A percentile compares a stretch with the other conserved stretches of the same genome.
These are phyloP conservation scores for Entelurus aequoreus DNA, from an alignment of 2,113 vertebrate genomes.

Conservation along the genomic window DNA sequence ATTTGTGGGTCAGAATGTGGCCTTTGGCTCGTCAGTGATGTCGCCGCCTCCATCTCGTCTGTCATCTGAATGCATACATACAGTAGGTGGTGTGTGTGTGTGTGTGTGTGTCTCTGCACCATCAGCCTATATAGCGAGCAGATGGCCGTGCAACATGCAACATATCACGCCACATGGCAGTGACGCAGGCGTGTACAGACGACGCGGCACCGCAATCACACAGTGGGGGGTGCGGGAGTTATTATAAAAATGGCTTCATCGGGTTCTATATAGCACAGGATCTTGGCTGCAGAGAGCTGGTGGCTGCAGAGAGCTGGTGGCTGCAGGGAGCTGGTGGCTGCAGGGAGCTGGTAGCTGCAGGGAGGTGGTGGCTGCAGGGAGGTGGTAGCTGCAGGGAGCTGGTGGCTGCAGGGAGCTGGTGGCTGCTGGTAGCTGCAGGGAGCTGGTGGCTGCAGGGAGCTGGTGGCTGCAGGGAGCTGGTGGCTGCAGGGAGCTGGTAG, in stretches of 20 bases:
- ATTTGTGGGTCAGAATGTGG: slow-evolving; percentile 28
- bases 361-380: too few relatives aligned
- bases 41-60: slow-evolving; percentile 56
- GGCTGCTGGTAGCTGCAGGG: too few relatives aligned
- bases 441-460: too few relatives aligned
- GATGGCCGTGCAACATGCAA: not conserved
- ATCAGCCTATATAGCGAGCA: not conserved
- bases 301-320: too few relatives aligned
- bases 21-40: slow-evolving; percentile 17
- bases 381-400: too few relatives aligned
- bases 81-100: too few relatives aligned
- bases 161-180: not conserved
- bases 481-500: too few relatives aligned
- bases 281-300: not conserved
- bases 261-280: not conserved
- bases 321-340: too few relatives aligned
- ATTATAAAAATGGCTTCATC: slow-evolving; percentile 4
- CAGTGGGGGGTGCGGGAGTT: not conserved
- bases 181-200: not conserved
- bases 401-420: too few relatives aligned
- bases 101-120: slow-evolving; percentile 43
- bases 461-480: too few relatives aligned
- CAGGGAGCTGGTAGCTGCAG: too few relatives aligned
- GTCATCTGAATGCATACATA: too few relatives aligned
- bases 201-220: not conserved